Evolutionary conservation across 2,113 vertebrate species (phyloP), one percentile per base, ranked within the genome.

Genomic region (Pelecanoides urinatrix): DNA sequence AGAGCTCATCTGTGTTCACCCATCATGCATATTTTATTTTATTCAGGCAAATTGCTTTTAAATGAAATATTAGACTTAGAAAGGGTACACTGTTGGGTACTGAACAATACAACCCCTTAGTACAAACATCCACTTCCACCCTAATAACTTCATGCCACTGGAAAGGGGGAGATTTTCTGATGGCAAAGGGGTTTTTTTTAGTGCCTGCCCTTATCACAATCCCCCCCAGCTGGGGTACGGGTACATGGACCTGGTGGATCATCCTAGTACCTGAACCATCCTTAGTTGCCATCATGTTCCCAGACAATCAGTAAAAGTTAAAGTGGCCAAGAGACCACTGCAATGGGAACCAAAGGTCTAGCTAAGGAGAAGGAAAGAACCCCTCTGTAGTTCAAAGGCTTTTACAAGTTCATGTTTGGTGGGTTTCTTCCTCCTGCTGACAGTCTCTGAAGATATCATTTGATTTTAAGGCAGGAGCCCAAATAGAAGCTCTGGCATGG

Each of bases 21-120:
- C 95, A 95, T 97, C 96, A 96, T 97, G 95, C 95, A 97, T 97
- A 97, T 95, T 97, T 97, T 97, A 96, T 96, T 96, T 93, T 89
- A 95, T 92, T 91, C 96, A 77, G 71, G 96, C 77, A 97, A 97
- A 97, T 96, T 95, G 93, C 94, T 94, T 97, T 96, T 74, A 95
- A 97, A 96, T 96, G 94, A 95, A 95, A 92, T 92, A 92, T 75
- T 92, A 96, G 87, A 83, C 53, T 62, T 27, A 66, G 42, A 87
- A 78, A 90, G 84, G 86, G 49, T 73, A 47, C 23, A 3, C 52
- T 75, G 59, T 32, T 78, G 79, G 47, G 50, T 66, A 62, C 53
- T 22, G 92, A 96, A 95, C 94, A 96, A 95, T 95, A 56, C 70
- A 91, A 53, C 30, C 40, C 86, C 61, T 67, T 45, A 38, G 36